These are phyloP conservation scores for Aproaerema taeniolella DNA, from an alignment of 2,888 invertebrate species.

Conservation along the genomic window DNA sequence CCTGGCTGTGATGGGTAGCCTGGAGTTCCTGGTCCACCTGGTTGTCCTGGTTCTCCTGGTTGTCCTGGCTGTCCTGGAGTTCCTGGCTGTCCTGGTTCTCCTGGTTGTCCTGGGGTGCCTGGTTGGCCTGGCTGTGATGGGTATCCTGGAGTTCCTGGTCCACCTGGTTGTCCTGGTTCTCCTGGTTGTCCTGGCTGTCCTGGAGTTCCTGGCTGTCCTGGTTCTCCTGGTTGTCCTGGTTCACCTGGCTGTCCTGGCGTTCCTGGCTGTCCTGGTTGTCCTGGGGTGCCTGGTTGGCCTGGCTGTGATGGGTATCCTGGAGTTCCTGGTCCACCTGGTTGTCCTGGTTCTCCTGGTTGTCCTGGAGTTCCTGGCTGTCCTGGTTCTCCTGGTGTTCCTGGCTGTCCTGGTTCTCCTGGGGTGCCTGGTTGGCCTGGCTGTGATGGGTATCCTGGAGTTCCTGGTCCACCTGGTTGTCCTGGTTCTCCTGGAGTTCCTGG, in stretches of 20 bases:
- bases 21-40: conserved; percentile 9
- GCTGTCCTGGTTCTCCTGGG: background rate
- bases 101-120: background rate
- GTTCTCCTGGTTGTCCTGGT: conserved; percentile 6
- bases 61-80: conserved; percentile 6
- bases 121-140: too few relatives aligned
- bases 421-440: background rate
- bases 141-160: too few relatives aligned
- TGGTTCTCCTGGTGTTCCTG: background rate
- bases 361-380: background rate
- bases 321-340: background rate
- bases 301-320: background rate
- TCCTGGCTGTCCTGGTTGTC: background rate
- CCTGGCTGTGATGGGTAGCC: conserved; percentile 2
- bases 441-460: background rate
- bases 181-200: conserved; percentile 5
- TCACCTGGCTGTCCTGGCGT: background rate
- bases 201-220: background rate
- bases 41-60: conserved; percentile 1
- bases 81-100: conserved; percentile 2
- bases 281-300: conserved; percentile 2
- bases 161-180: too few relatives aligned
- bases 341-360: conserved; percentile 6
- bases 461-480: background rate
- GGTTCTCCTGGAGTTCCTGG: background rate